These are phyloP conservation scores for Boloria selene DNA, from an alignment of 2,888 invertebrate species.

Conservation along the genomic window DNA sequence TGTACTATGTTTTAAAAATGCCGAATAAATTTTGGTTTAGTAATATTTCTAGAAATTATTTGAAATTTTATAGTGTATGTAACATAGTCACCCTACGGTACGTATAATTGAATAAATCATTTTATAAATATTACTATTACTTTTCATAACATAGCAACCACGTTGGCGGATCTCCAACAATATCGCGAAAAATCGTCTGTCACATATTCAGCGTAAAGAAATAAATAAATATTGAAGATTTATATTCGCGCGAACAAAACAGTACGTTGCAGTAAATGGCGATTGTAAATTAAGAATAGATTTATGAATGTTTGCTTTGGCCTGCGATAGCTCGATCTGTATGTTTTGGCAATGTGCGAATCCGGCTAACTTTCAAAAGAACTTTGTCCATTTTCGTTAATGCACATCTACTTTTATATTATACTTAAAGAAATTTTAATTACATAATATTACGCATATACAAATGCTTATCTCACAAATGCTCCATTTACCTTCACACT, in stretches of 20 bases:
- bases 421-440: too few relatives aligned
- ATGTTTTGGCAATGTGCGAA: constrained; percentile 22
- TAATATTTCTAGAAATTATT: too few relatives aligned
- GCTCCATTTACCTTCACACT: too few relatives aligned
- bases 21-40: too few relatives aligned
- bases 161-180: constrained; percentile 38
- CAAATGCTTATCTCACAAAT: too few relatives aligned
- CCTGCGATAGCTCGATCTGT: constrained; percentile 37
- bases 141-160: constrained; percentile 12
- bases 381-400: constrained; percentile 7
- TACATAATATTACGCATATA: too few relatives aligned
- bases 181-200: constrained; percentile 39
- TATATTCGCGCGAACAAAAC: constrained; percentile 41
- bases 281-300: constrained; percentile 61
- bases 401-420: too few relatives aligned
- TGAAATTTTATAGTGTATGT: too few relatives aligned
- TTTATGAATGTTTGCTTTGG: constrained; percentile 61
- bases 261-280: constrained; percentile 46
- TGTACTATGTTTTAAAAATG: too few relatives aligned
- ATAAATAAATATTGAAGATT: constrained; percentile 46
- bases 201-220: constrained; percentile 35
- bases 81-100: too few relatives aligned
- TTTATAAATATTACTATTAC: neutral
- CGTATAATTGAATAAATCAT: too few relatives aligned
- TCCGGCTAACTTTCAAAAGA: constrained; percentile 13